Base-by-base conservation (phyloP, 2,113 vertebrate genomes). In the Antennarius striatus region DNA sequence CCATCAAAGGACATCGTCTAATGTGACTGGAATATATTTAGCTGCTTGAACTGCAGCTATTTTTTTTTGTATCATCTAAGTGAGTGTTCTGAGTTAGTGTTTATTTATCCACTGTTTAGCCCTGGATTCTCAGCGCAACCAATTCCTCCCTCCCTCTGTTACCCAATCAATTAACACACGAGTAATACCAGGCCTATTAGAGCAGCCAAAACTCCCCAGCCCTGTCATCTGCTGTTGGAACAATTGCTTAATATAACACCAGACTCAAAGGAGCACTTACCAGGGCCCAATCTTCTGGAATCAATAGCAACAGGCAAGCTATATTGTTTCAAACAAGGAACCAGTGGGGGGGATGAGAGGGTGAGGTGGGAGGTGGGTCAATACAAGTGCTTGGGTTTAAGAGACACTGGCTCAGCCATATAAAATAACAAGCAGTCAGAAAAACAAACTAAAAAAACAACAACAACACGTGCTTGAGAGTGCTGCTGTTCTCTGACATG, bases 151-250 rank as follows among this genome's bases (percentile, higher is more conserved):
- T 90, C 85, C 82, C 88, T 84, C 59, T 86, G 90, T 86, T 87
- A 82, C 89, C 91, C 93, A 94, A 94, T 95, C 94, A 95, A 95
- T 95, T 95, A 95, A 93, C 92, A 93, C 91, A 84, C 85, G 89
- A 93, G 90, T 92, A 93, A 93, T 91, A 93, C 89, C 87, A 89
- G 92, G 76, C 87, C 93, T 92, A 93, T 92, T 92, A 94, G 94
- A 93, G 91, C 90, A 88, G 91, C 89, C 74, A 81, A 92, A 91
- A 92, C 91, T 82, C 87, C 92, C 92, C 91, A 93, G 90, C 91
- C 90, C 82, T 95, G 94, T 96, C 95, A 94, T 93, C 92, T 88
- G 91, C 92, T 88, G 66, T 85, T 94, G 94, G 91, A 95, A 92
- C 93, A 93, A 96, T 93, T 92, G 93, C 93, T 95, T 95, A 95